Conservation (phyloP, 2,113 vertebrate genomes). For the Elanoides forficatus region DNA sequence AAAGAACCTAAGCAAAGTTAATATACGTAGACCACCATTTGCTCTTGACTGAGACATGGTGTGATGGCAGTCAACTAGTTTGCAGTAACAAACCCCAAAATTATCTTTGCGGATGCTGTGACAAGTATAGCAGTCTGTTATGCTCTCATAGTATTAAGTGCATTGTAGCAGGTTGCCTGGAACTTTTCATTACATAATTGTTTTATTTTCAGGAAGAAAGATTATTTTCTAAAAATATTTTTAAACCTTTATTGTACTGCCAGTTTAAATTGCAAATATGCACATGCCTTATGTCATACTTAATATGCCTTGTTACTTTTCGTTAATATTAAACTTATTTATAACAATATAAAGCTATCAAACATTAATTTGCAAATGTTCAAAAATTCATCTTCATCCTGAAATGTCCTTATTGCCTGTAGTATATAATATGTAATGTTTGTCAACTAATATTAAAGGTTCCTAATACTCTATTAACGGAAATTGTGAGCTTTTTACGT, state of each 20-base stretch:
- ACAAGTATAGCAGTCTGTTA: not conserved
- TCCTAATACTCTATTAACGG: not conserved
- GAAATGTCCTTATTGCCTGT: not conserved
- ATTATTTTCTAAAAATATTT: not conserved
- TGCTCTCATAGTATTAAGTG: not conserved
- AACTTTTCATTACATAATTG: not conserved
- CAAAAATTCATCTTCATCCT: not conserved
- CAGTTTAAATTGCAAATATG: not conserved
- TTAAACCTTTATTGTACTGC: not conserved
- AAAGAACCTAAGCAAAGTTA: not conserved
- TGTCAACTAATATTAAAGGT: not conserved
- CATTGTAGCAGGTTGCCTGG: not conserved
- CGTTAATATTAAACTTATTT: not conserved
- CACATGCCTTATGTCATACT: not conserved
- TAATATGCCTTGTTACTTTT: not conserved
- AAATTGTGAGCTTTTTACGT: not conserved
- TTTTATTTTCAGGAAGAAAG: not conserved
- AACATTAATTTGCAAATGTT: not conserved
- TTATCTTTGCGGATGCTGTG: not conserved
- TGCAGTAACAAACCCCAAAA: not conserved
- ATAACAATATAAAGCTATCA: not conserved
- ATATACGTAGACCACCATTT: not conserved
- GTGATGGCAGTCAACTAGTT: not conserved
- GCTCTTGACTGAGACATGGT: not conserved
- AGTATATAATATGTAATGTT: not conserved